Conservation (phyloP, 2,113 vertebrate genomes). For the Sigmodon hispidus region DNA sequence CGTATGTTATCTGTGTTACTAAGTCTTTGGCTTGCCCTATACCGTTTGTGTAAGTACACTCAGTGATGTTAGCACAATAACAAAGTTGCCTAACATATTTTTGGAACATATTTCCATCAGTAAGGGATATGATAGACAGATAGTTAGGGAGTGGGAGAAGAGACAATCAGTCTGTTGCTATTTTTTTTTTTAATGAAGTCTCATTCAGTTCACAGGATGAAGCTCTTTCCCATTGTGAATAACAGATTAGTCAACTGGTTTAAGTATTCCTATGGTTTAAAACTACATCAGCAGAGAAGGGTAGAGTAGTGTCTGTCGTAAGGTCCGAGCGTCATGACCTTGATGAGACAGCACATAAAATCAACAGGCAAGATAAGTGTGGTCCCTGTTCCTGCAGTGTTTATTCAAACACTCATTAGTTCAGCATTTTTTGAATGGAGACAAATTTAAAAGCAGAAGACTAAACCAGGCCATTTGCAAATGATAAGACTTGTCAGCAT, state of each 20-base stretch:
- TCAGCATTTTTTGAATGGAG: neutral
- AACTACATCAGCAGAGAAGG: neutral
- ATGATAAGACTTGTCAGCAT: neutral
- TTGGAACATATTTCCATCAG: neutral
- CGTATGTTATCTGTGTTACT: neutral
- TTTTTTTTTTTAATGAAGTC: neutral
- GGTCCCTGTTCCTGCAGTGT: neutral
- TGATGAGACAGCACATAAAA: neutral
- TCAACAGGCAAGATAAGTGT: slow-evolving; percentile 20
- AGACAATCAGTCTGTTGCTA: neutral
- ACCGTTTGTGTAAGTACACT: neutral
- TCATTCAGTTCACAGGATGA: neutral
- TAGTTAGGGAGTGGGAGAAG: too few species aligned
- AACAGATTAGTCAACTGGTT: neutral
- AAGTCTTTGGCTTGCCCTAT: neutral
- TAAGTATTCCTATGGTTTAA: neutral
- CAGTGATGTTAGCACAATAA: neutral
- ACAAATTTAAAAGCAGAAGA: neutral
- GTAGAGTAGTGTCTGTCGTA: neutral
- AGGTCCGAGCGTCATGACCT: neutral
- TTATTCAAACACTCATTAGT: slow-evolving; percentile 35
- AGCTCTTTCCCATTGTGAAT: neutral
- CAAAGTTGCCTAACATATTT: neutral
- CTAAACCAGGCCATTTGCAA: slow-evolving; percentile 1
- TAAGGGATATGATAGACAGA: neutral